Evolutionary conservation across 2,888 invertebrate species (phyloP).

Genomic region (Philhelius pedissequus): DNA sequence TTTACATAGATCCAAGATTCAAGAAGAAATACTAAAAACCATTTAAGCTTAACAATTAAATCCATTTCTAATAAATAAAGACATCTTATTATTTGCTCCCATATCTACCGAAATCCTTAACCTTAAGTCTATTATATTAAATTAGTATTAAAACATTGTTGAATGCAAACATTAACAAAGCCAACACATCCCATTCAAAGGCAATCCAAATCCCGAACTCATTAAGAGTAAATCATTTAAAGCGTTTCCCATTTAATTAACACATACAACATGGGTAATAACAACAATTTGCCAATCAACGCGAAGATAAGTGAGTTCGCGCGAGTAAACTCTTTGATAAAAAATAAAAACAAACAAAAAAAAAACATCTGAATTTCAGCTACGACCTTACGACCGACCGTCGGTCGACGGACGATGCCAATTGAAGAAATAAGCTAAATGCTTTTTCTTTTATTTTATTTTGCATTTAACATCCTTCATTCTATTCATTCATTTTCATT

Average conservation of each 20-base stretch:
- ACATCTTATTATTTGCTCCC: background rate
- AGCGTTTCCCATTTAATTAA: slow-evolving; percentile 55
- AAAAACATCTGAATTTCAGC: slow-evolving; percentile 20
- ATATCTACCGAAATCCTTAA: background rate
- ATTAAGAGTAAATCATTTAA: slow-evolving; percentile 39
- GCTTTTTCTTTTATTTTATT: slow-evolving; percentile 5
- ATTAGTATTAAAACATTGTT: background rate
- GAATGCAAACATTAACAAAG: background rate
- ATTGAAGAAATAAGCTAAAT: slow-evolving; percentile 50
- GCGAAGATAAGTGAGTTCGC: slow-evolving; percentile 55
- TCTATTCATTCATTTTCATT: slow-evolving; percentile 1
- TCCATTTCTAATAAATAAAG: background rate
- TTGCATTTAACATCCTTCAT: slow-evolving; percentile 21
- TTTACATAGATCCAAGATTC: too few relatives aligned
- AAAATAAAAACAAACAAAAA: background rate
- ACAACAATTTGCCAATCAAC: slow-evolving; percentile 58
- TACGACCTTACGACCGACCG: too few relatives aligned
- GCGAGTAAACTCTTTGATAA: slow-evolving; percentile 4
- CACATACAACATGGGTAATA: slow-evolving; percentile 51
- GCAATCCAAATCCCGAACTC: slow-evolving; percentile 7
- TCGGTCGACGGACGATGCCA: too few relatives aligned
- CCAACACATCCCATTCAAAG: background rate
- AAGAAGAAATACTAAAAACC: too few relatives aligned
- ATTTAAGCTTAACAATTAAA: too few relatives aligned
- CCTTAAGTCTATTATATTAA: background rate